Evolutionary conservation across 37 sponge, comb jelly and placozoan species (phyloP), one percentile per base, ranked within the genome.

Genomic region (Eunapius fragilis): DNA sequence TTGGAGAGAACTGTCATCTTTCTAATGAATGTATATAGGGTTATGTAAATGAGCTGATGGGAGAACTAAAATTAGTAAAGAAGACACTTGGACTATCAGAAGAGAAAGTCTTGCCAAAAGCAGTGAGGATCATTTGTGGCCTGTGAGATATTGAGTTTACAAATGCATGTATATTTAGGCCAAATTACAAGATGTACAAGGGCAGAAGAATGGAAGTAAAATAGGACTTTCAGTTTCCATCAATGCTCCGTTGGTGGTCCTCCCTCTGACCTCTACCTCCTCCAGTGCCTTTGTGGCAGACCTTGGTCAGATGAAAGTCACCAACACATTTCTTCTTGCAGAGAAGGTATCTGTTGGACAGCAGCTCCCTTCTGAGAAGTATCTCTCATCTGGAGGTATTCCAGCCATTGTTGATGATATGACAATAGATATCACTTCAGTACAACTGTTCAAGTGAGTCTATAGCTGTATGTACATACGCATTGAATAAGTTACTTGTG

Each of bases 351-450:
- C 25, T 37, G 79, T 37, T 41, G 72, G 37, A n/a, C 36, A 41
- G 31, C 38, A 31, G n/a, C n/a, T n/a, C 58, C 58, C 58, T 17
- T 11, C 69, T 13, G 45, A 27, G 0, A 30, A n/a, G 28, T 77
- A 77, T n/a, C 24, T 77, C 23, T 77, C 83, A 14, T 28, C 67
- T 3, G 32, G 49, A 14, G 83, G 88, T 25, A 34, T 31, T 5
- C 58, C 81, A 6, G 91, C 84, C 24, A 36, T 91, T 25, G 83
- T 91, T 23, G 91, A 91, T 68, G 32, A 37, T 0, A 83, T 91
- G 84, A 34, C 48, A 7, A 49, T 91, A 25, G 32, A 50, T 14
- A 32, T 90, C 19, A 67, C 70, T 31, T 82, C 86, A 12, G 72
- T 85, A 22, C 86, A 85, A 25, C 72, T 90, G 58, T 71, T 71